Evolutionary conservation across 2,888 invertebrate species (phyloP).

Genomic region (Diarsia dahlii): DNA sequence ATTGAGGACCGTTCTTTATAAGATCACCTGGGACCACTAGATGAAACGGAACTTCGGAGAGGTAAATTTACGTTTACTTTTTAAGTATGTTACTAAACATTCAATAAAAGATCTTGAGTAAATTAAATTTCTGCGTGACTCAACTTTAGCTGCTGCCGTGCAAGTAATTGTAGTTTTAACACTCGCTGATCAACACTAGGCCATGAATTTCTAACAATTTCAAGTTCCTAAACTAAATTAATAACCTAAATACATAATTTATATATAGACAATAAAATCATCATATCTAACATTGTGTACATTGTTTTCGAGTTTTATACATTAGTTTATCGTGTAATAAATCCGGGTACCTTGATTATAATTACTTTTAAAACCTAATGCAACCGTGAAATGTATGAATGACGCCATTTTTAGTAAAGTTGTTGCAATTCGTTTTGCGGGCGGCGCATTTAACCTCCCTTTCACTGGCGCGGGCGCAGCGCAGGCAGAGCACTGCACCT

Average conservation of each 20-base stretch:
- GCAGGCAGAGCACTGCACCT: slow-evolving; percentile 59
- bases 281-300: slow-evolving; percentile 25
- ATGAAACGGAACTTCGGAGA: slow-evolving; percentile 9
- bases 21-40: background rate
- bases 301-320: slow-evolving; percentile 42
- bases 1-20: background rate
- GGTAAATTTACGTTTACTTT: background rate
- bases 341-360: slow-evolving; percentile 70
- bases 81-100: slow-evolving; percentile 10
- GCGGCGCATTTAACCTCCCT: slow-evolving; percentile 87
- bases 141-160: slow-evolving; percentile 12
- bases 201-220: slow-evolving; percentile 45
- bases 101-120: slow-evolving; percentile 15
- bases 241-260: slow-evolving; percentile 38
- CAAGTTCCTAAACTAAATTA: slow-evolving; percentile 16
- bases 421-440: slow-evolving; percentile 86
- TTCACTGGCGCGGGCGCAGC: slow-evolving; percentile 79
- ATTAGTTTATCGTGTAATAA: slow-evolving; percentile 57
- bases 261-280: slow-evolving; percentile 4
- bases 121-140: slow-evolving; percentile 25
- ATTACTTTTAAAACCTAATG: slow-evolving; percentile 82
- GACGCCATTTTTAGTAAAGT: slow-evolving; percentile 89
- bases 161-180: slow-evolving; percentile 25
- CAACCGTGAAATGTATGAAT: slow-evolving; percentile 86
- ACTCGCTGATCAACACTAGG: slow-evolving; percentile 10